These are phyloP conservation scores for Bryconaethiops microstoma DNA, from an alignment of 2,797 vertebrate species.

Conservation along the genomic window DNA sequence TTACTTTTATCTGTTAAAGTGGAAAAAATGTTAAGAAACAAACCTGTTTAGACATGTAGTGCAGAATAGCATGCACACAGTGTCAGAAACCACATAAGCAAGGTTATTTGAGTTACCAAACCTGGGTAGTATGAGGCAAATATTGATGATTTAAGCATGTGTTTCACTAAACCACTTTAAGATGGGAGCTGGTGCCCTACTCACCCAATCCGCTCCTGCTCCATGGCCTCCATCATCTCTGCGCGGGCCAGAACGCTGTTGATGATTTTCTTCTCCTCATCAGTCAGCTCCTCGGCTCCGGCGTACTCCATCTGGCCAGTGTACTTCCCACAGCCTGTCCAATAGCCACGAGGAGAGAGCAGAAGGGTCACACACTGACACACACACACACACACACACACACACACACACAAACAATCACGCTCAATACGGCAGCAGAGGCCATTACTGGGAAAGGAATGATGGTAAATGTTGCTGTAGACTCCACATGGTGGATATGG, in stretches of 20 bases:
- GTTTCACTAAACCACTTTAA: not conserved
- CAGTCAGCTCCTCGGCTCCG: constrained; percentile 85
- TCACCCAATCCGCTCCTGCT: constrained; percentile 91
- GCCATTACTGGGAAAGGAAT: not conserved
- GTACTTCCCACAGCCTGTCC: constrained; percentile 39
- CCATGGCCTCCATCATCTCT: constrained; percentile 89
- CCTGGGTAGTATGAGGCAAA: too few relatives aligned
- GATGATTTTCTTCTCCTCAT: constrained; percentile 96
- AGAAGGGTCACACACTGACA: constrained; percentile 25
- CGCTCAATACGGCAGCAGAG: constrained; percentile 16
- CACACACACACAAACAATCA: constrained; percentile 22
- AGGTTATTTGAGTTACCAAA: too few relatives aligned
- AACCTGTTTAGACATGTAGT: too few relatives aligned
- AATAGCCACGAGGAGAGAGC: constrained; percentile 50
- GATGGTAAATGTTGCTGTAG: not conserved
- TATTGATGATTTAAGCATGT: too few relatives aligned
- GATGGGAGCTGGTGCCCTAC: not conserved
- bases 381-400: constrained; percentile 9
- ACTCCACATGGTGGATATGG: not conserved
- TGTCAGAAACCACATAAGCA: too few relatives aligned
- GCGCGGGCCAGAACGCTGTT: constrained; percentile 91
- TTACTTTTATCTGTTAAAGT: too few relatives aligned
- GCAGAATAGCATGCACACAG: too few relatives aligned
- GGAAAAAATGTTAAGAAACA: too few relatives aligned
- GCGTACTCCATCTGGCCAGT: constrained; percentile 44